phyloP scores from a whole-genome alignment of 2,797 vertebrate genomes.

The Peromyscus aztecus region DNA sequence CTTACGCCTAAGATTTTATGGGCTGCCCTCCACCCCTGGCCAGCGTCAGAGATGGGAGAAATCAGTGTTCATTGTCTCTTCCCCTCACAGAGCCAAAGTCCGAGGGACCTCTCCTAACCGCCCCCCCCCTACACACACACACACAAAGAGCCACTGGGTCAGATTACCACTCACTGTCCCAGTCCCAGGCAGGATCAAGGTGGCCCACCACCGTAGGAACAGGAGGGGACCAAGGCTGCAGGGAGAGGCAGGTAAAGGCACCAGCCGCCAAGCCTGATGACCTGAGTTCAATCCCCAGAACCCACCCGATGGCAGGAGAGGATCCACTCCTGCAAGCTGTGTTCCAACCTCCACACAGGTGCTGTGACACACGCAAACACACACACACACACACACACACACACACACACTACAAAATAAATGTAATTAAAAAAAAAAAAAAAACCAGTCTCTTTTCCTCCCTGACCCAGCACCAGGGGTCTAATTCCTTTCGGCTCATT shows the following conservation, averaged over 20 bases:
- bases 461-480: background rate
- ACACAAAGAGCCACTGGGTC: background rate
- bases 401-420: background rate
- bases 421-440: background rate
- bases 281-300: background rate
- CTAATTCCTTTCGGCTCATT: background rate
- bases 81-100: background rate
- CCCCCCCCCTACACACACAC: background rate
- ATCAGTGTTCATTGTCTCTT: background rate
- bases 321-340: background rate
- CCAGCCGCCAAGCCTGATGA: background rate
- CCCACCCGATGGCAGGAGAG: background rate
- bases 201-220: background rate
- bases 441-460: background rate
- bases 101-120: background rate
- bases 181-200: background rate
- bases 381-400: too few relatives aligned
- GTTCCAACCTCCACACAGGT: background rate
- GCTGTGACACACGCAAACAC: background rate
- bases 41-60: background rate
- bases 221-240: background rate
- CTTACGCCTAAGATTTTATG: constrained; percentile 30
- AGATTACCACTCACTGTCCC: background rate
- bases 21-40: background rate
- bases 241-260: background rate